phyloP scores from a whole-genome alignment of 37 sponge, comb jelly and placozoan species.

The Amphimedon queenslandica region DNA sequence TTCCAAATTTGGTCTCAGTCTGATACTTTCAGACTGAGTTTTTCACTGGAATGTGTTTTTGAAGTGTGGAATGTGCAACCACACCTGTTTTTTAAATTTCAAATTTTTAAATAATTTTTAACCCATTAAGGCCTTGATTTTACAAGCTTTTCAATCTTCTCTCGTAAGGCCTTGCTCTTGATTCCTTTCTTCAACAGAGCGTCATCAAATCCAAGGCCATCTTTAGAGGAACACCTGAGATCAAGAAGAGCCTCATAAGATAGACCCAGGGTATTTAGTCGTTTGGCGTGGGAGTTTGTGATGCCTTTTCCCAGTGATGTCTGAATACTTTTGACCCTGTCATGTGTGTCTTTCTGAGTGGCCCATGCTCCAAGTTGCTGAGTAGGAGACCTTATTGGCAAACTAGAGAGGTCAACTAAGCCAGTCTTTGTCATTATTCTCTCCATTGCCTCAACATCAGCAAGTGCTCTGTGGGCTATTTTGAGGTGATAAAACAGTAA shows the following conservation, averaged over 20 bases:
- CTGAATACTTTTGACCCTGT: background rate
- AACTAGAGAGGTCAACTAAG: background rate
- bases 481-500: too few species aligned
- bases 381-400: slow-evolving; percentile 5
- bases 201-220: background rate
- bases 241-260: background rate
- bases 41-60: too few species aligned
- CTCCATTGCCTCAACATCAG: slow-evolving; percentile 1
- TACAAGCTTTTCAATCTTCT: too few species aligned
- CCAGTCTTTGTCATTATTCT: background rate
- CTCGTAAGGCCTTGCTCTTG: slow-evolving; percentile 19
- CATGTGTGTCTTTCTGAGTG: background rate
- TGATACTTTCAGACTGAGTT: too few species aligned
- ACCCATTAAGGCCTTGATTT: too few species aligned
- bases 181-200: slow-evolving; percentile 2
- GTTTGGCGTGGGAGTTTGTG: slow-evolving; percentile 6
- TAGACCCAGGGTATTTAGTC: slow-evolving; percentile 1
- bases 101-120: too few species aligned
- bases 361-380: background rate
- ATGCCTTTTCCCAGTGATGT: background rate
- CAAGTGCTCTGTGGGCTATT: background rate
- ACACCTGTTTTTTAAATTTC: too few species aligned
- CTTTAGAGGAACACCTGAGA: background rate
- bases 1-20: too few species aligned
- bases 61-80: too few species aligned